These are phyloP conservation scores for Zaprionus camerounensis DNA, from an alignment of 1,140 invertebrate genomes.

Conservation along the genomic window DNA sequence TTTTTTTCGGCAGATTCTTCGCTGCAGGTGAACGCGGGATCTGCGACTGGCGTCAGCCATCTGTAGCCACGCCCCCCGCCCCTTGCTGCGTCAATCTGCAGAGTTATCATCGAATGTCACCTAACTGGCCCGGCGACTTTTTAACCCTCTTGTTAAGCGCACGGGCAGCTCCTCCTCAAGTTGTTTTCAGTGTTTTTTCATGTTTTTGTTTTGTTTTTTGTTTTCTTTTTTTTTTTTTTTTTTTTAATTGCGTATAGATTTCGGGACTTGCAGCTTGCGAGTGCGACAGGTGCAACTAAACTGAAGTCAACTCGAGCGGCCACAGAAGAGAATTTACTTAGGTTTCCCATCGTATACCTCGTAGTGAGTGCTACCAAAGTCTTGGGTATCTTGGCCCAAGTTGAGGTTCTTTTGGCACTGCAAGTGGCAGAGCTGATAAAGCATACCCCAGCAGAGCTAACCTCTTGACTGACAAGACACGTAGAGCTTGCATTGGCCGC, in stretches of 20 bases:
- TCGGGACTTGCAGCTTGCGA: constrained; percentile 70
- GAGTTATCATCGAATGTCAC: constrained; percentile 44
- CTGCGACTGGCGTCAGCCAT: constrained; percentile 2
- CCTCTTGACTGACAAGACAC: not conserved
- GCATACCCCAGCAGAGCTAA: not conserved
- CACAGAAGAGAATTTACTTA: not conserved
- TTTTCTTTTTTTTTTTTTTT: not conserved
- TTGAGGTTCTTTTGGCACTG: not conserved
- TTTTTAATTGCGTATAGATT: constrained; percentile 79
- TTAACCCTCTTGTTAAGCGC: constrained; percentile 42
- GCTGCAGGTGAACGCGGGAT: not conserved
- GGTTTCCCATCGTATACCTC: not conserved
- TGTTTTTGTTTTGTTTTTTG: constrained; percentile 19
- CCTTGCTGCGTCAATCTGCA: not conserved
- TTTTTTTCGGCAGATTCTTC: constrained; percentile 1
- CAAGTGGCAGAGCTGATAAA: not conserved
- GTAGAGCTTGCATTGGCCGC: not conserved
- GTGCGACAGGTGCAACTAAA: constrained; percentile 47
- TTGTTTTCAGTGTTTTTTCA: constrained; percentile 12
- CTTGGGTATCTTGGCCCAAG: not conserved
- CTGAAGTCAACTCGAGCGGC: not conserved
- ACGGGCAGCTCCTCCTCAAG: constrained; percentile 6
- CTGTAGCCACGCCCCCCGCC: constrained; percentile 6
- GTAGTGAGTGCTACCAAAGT: not conserved
- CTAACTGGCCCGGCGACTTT: constrained; percentile 46